These are phyloP conservation scores for Microcebus ravelobensis DNA, from an alignment of 2,113 vertebrate genomes.

Conservation along the genomic window DNA sequence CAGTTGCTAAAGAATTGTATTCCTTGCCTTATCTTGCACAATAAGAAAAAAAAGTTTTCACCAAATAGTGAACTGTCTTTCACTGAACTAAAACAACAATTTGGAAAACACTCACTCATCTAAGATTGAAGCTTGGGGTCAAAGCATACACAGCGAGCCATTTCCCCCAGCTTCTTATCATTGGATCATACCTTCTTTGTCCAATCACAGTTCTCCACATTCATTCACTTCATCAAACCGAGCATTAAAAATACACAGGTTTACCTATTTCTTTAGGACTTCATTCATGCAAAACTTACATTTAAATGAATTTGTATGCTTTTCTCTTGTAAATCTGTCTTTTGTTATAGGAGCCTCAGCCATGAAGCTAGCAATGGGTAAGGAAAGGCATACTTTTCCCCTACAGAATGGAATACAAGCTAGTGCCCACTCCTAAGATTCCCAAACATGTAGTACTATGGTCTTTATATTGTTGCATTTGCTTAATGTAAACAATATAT, in stretches of 20 bases:
- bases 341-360: neutral
- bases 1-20: neutral
- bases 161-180: neutral
- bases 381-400: neutral
- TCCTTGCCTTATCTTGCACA: neutral
- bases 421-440: neutral
- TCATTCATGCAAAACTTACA: neutral
- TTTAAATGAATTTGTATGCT: neutral
- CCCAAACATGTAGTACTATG: neutral
- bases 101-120: neutral
- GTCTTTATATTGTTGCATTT: neutral
- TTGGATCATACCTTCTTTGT: neutral
- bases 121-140: neutral
- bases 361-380: neutral
- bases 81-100: slow-evolving; percentile 9
- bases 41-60: neutral
- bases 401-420: neutral
- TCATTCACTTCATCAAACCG: neutral
- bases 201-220: neutral
- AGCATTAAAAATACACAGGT: neutral
- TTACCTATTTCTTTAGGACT: neutral
- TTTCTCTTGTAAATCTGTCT: neutral
- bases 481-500: neutral
- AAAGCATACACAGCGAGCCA: neutral
- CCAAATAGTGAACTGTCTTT: neutral